A percentile compares a stretch with the other conserved stretches of the same genome.
These are phyloP conservation scores for Bembecia ichneumoniformis DNA, from an alignment of 2,888 invertebrate genomes.

Conservation along the genomic window DNA sequence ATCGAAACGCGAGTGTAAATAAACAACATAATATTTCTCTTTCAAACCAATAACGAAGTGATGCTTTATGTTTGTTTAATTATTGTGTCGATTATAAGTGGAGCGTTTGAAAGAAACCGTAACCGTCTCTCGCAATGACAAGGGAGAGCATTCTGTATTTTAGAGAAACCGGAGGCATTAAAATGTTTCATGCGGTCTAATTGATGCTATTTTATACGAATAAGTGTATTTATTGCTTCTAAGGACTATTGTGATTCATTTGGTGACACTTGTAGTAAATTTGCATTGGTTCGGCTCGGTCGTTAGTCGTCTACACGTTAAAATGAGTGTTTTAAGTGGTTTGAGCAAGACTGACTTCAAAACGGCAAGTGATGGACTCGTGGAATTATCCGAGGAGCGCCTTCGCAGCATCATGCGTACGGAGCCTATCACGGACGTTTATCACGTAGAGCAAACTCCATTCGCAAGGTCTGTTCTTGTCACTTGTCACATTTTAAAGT, in stretches of 20 bases:
- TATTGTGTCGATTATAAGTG: constrained; percentile 57
- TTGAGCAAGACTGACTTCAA: constrained; percentile 71
- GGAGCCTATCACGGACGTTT: constrained; percentile 82
- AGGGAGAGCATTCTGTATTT: constrained; percentile 68
- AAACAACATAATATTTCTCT: constrained; percentile 66
- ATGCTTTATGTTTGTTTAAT: constrained; percentile 57
- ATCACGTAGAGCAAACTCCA: constrained; percentile 86
- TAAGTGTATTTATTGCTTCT: constrained; percentile 66
- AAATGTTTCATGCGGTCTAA: constrained; percentile 69
- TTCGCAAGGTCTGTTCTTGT: constrained; percentile 81
- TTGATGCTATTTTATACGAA: constrained; percentile 55
- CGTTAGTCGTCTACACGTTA: constrained; percentile 17
- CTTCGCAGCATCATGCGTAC: constrained; percentile 78
- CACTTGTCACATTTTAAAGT: constrained; percentile 8
- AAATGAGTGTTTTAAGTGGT: constrained; percentile 70
- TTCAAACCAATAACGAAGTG: constrained; percentile 57
- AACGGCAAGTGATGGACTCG: constrained; percentile 78
- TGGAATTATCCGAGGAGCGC: constrained; percentile 79
- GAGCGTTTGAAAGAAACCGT: constrained; percentile 56
- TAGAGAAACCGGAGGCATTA: constrained; percentile 69
- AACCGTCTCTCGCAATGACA: constrained; percentile 72
- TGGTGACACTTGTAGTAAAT: constrained; percentile 52
- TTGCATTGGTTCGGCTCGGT: constrained; percentile 43
- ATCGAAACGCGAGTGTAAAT: constrained; percentile 68
- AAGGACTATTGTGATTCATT: constrained; percentile 66